Base-by-base conservation (phyloP, 2,888 invertebrate genomes). In the Liposcelis brunnea region DNA sequence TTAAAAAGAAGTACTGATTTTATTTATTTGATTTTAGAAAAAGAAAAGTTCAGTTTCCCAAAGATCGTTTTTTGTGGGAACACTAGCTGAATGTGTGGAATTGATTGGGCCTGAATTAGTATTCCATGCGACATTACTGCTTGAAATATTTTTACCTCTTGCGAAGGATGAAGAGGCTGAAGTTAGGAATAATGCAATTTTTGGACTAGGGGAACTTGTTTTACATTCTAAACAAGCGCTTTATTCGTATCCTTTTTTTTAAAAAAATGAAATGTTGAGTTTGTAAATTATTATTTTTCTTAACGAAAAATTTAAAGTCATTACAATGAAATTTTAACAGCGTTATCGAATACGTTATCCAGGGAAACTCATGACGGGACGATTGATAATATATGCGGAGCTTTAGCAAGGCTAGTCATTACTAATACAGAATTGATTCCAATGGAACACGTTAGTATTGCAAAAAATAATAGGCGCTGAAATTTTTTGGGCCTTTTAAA, bases 331-430 rank as follows among this genome's bases (percentile, higher is more conserved):
- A 75, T 84, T 51, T 61, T 85, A 42, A 71, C 75, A 59, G 65
- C 69, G 6, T 60, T 85, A n/a, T 79, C 80, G 1, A 61, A 67
- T 31, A 69, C 75, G n/a, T 68, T 82, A 45, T 61, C 69, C 3
- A 69, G 65, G 47, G 83, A 83, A 61, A 64, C 67, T n/a, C 71
- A 76, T 54, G 65, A 70, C 0, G 68, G 77, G 33, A 75, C 76
- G 3, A 62, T 79, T 48, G 85, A 85, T 58, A 85, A 85, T 58
- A 75, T 83, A 51, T 78, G 80, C 59, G 84, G 80, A 43, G 80
- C 83, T 31, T 68, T 82, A 44, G 77, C 81, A 19, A 71, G 82
- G 47, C 68, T 85, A 56, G 79, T 85, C 43, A 64, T 75, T 32
- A 70, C 73, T 2, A 78, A 81, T 61, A 62, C 69, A 36, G 61